Evolutionary conservation across 2,797 vertebrate genomes (phyloP), one percentile per base, ranked within the genome.

Genomic region (Falco naumanni): DNA sequence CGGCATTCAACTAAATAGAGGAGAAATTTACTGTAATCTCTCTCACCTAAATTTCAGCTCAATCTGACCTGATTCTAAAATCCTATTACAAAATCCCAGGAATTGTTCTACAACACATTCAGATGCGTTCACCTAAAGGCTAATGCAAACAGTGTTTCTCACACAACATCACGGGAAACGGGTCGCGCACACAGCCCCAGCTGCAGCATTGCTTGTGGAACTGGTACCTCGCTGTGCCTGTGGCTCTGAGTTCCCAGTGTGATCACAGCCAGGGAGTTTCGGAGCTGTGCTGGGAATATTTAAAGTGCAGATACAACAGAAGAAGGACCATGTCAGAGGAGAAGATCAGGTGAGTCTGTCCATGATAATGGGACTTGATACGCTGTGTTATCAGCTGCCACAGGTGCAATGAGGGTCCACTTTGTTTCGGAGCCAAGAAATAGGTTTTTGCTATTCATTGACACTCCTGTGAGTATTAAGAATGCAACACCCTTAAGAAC

Each of bases 131-230:
- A 18, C 28, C 13, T 28, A 82, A 64, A 82, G 48, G 19, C 63
- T 20, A 16, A 25, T 3, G 1, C 76, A 69, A 41, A n/a, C 33
- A 13, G 20, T 5, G 31, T 16, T n/a, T 66, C 12, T 63, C 37
- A 39, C 33, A 13, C 10, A 7, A 1, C 2, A 0, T 3, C 5
- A 19, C 15, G 24, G 41, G 26, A 6, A n/a, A 18, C 7, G 7
- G 25, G 17, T 33, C 33, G n/a, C 34, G 12, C 10, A 1, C 9
- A 5, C 6, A 70, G 54, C 33, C 76, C 26, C 53, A 39, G 56
- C 31, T 47, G 24, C 45, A 48, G 37, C 33, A 13, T 3, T 48
- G 69, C 37, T 16, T 60, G 1, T 5, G 10, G 13, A 2, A 25
- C 47, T 20, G 7, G 57, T 9, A n/a, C 47, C 29, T 26, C 16